Base-by-base conservation (phyloP, 2,888 invertebrate genomes). In the Andrena flavipes region DNA sequence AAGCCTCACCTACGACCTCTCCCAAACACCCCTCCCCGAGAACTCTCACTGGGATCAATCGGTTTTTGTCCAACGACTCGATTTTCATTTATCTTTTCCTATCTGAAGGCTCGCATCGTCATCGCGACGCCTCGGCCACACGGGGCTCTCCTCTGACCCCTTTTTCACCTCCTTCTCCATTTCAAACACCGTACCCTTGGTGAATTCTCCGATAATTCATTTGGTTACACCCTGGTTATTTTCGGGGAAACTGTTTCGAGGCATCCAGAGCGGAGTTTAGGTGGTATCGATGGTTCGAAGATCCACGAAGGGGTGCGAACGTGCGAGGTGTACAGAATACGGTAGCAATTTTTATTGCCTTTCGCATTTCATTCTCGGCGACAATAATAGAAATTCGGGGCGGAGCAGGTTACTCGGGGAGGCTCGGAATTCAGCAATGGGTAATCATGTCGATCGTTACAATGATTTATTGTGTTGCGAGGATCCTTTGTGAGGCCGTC, bases 21-120 rank as follows among this genome's bases (percentile, higher is more conserved):
- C 71, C 69, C 59, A 10, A 54, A 8, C 60, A 54, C 59, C 59
- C 59, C 23, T 67, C 60, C 62, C 56, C 76, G 78, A 74, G 49
- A 63, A 82, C 74, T 72, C 77, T 76, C 71, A 73, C 63, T 35
- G 59, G 83, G 88, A 77, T 88, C 87, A 88, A 89, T 89, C 84
- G 80, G 84, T 89, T 88, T 87, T 88, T 86, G 83, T 86, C 87
- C 70, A 26, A 64, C 51, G 72, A 82, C 80, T 83, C 87, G 87
- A 87, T 87, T 87, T 87, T 87, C 87, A 87, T 87, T 87, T 87
- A 87, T 87, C 87, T 87, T 78, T 81, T 73, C 87, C 71, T 82
- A 85, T 87, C 83, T 69, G 82, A 87, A 84, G 71, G 60, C 63
- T 74, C 67, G 80, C 82, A 72, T 73, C 84, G 84, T 87, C 87